Conservation (phyloP, 2,888 invertebrate genomes). For the Hypselothyrea guttata region DNA sequence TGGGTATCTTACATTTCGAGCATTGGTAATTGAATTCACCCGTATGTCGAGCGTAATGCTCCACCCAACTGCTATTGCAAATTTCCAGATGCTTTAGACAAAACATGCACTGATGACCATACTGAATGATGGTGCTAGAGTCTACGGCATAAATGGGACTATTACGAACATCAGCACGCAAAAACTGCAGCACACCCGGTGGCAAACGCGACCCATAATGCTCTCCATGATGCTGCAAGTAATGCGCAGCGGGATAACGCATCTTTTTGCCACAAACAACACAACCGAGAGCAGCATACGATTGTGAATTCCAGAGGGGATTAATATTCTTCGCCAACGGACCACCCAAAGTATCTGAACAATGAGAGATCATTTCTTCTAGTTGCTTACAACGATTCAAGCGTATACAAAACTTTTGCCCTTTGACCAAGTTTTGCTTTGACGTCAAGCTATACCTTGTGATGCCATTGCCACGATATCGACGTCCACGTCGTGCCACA, state of each 20-base stretch:
- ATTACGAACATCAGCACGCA: constrained; percentile 45
- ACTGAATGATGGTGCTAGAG: constrained; percentile 2
- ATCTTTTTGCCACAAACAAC: constrained; percentile 60
- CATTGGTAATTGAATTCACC: constrained; percentile 89
- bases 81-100: constrained; percentile 65
- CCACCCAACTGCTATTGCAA: constrained; percentile 80
- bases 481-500: constrained; percentile 47
- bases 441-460: constrained; percentile 19
- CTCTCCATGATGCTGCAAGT: constrained; percentile 69
- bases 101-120: constrained; percentile 73
- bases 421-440: neutral
- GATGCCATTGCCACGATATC: neutral
- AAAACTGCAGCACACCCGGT: constrained; percentile 56
- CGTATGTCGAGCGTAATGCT: constrained; percentile 89
- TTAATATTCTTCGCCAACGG: constrained; percentile 53
- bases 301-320: constrained; percentile 74
- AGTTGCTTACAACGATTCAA: neutral
- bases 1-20: constrained; percentile 83
- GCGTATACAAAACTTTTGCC: constrained; percentile 5
- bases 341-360: neutral
- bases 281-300: constrained; percentile 59
- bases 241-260: constrained; percentile 53
- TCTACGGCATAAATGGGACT: constrained; percentile 25
- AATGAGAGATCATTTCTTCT: too few species aligned
- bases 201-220: constrained; percentile 74